phyloP scores from a whole-genome alignment of 2,888 invertebrate species.

The Falcaria lacertinaria region DNA sequence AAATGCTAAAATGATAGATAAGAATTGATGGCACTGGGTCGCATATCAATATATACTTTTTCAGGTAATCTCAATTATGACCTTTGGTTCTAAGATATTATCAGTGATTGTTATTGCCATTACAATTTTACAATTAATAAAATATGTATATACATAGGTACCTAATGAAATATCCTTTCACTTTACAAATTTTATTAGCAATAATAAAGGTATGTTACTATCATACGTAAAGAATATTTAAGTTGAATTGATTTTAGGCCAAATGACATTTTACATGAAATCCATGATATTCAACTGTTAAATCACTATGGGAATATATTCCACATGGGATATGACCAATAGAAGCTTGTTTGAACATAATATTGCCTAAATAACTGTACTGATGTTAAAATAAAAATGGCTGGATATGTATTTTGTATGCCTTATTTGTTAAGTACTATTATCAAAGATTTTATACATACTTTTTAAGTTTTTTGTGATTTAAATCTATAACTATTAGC shows the following conservation, averaged over 20 bases:
- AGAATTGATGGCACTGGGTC: background rate
- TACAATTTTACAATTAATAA: background rate
- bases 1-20: background rate
- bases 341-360: too few species aligned
- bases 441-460: constrained; percentile 10
- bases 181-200: too few species aligned
- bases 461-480: constrained; percentile 20
- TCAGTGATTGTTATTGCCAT: background rate
- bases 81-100: background rate
- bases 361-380: too few species aligned
- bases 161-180: too few species aligned
- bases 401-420: background rate
- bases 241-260: too few species aligned
- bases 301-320: too few species aligned
- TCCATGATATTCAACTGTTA: too few species aligned
- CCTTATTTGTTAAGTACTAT: constrained; percentile 2
- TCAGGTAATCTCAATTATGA: background rate
- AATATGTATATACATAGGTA: too few species aligned
- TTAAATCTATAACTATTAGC: constrained; percentile 2
- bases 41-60: background rate
- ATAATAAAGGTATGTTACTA: too few species aligned
- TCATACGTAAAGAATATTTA: too few species aligned
- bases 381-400: background rate
- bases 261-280: too few species aligned
- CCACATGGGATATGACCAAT: too few species aligned